Percentiles rank a stretch among this genome's conserved stretches.
Conservation (phyloP, 2,797 vertebrate species). For the Zenarchopterus dispar region DNA sequence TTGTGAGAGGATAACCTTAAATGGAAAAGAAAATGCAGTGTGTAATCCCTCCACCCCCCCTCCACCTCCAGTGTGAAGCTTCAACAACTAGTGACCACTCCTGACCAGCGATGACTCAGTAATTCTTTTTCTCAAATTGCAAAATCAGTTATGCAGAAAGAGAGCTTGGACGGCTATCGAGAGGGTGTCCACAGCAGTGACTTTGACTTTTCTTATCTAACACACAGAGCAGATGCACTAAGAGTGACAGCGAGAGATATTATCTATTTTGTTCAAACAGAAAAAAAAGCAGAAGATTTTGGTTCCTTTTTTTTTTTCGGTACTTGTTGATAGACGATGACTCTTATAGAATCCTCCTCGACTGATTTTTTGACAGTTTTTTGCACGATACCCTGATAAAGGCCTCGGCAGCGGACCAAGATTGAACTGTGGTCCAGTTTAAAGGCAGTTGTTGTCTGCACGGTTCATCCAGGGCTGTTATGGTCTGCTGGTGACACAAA, state of each 20-base stretch:
- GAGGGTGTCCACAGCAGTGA: slow-evolving; percentile 57
- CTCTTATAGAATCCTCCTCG: neutral
- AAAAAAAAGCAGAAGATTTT: slow-evolving; percentile 77
- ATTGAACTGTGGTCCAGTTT: too few species aligned
- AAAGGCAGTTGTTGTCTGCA: too few species aligned
- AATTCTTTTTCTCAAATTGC: slow-evolving; percentile 48
- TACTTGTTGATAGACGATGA: slow-evolving; percentile 24
- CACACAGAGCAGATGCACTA: slow-evolving; percentile 43
- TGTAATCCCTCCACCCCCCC: slow-evolving; percentile 19
- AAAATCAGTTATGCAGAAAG: slow-evolving; percentile 76
- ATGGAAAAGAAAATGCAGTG: neutral
- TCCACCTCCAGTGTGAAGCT: slow-evolving; percentile 9
- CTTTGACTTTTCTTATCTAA: slow-evolving; percentile 72
- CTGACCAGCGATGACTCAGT: slow-evolving; percentile 46
- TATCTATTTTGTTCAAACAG: slow-evolving; percentile 57
- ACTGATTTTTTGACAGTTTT: slow-evolving; percentile 11
- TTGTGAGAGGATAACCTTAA: neutral
- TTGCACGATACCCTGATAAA: too few species aligned
- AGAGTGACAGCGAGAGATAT: slow-evolving; percentile 65
- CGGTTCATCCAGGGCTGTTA: too few species aligned
- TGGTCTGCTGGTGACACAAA: too few species aligned
- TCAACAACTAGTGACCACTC: slow-evolving; percentile 16
- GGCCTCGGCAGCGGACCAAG: too few species aligned
- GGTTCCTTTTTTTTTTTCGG: slow-evolving; percentile 65
- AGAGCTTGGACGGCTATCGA: slow-evolving; percentile 32